These are phyloP conservation scores for Nyctereutes procyonoides DNA, from an alignment of 2,113 vertebrate species.

Conservation along the genomic window DNA sequence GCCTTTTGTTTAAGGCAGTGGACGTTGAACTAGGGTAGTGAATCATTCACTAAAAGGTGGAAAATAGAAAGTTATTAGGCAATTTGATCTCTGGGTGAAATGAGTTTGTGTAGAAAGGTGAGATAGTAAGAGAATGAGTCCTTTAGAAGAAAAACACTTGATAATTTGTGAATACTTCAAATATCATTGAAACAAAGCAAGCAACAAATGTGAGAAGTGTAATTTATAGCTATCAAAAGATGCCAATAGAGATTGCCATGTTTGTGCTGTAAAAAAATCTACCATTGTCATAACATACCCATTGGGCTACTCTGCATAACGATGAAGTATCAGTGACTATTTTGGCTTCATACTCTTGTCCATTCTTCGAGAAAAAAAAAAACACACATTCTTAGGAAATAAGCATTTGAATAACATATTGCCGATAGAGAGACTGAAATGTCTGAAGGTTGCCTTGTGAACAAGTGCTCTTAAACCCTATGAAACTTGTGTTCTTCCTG, in stretches of 20 bases:
- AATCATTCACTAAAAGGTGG: neutral
- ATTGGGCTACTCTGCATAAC: neutral
- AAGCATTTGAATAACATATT: neutral
- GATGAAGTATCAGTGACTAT: neutral
- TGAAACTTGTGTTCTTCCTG: neutral
- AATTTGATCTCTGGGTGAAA: neutral
- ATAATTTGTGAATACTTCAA: neutral
- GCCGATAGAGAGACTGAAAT: fast-evolving
- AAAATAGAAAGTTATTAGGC: neutral
- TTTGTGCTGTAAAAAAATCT: neutral
- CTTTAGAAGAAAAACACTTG: neutral
- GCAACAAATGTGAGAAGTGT: neutral
- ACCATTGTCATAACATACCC: neutral
- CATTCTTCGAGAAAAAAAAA: neutral
- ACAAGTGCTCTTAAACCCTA: neutral
- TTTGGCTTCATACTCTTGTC: neutral
- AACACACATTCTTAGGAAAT: neutral
- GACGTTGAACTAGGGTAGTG: neutral
- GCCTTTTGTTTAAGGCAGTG: neutral
- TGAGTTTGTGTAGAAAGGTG: neutral
- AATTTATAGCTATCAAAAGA: neutral
- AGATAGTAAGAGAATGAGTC: neutral
- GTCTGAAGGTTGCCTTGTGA: neutral
- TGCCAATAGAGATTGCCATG: neutral
- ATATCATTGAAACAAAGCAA: neutral